phyloP scores from a whole-genome alignment of 2,888 invertebrate species.

The Lithophane leautieri region DNA sequence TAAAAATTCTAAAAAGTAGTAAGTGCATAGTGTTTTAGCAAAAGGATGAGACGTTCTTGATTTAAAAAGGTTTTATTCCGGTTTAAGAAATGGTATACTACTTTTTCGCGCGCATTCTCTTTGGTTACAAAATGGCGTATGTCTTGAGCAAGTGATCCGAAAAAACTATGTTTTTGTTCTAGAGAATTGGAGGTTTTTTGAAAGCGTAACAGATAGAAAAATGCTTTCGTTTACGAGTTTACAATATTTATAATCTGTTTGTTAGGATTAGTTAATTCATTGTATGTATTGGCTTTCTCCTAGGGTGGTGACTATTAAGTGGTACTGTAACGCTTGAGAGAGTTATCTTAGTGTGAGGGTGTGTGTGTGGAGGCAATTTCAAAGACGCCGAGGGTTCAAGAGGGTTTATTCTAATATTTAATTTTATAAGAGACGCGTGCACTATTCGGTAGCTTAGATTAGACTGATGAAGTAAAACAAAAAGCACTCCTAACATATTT shows the following conservation, averaged over 20 bases:
- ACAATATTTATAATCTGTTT: constrained; percentile 69
- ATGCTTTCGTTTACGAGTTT: constrained; percentile 74
- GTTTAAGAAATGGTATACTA: constrained; percentile 83
- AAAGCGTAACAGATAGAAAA: constrained; percentile 72
- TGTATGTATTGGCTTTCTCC: constrained; percentile 34
- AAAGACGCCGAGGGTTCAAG: too few species aligned
- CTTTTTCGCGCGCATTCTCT: constrained; percentile 63
- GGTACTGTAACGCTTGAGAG: too few species aligned
- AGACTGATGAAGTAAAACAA: too few species aligned
- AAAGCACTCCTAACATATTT: too few species aligned
- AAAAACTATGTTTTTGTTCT: constrained; percentile 51
- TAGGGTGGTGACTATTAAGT: not conserved
- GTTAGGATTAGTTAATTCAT: constrained; percentile 28
- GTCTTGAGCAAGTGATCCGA: constrained; percentile 11
- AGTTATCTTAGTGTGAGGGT: too few species aligned
- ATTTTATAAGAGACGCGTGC: too few species aligned
- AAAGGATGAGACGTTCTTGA: constrained; percentile 74
- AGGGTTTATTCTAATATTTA: too few species aligned
- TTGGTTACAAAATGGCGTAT: constrained; percentile 69
- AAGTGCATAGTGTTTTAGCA: constrained; percentile 61
- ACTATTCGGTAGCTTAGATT: too few species aligned
- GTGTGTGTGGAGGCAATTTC: too few species aligned
- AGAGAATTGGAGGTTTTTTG: constrained; percentile 63
- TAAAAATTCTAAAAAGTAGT: constrained; percentile 67
- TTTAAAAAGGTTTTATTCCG: constrained; percentile 68